These are phyloP conservation scores for Toxotes jaculatrix DNA, from an alignment of 2,113 vertebrate genomes.

Conservation along the genomic window DNA sequence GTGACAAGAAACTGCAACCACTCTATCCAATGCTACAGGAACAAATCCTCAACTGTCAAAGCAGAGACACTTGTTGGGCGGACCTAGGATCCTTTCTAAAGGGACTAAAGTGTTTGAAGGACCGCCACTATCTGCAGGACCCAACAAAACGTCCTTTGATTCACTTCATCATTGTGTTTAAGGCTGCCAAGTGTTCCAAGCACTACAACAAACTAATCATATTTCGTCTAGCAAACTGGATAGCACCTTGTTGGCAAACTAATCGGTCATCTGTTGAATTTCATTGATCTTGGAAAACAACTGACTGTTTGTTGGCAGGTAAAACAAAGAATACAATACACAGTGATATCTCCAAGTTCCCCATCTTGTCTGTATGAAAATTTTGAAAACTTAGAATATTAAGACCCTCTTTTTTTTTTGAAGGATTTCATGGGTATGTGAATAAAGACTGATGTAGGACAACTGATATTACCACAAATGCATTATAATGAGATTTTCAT, in stretches of 20 bases:
- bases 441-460: not conserved
- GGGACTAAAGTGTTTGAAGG: conserved; percentile 4
- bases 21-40: not conserved
- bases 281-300: conserved; percentile 53
- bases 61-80: not conserved
- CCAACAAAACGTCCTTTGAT: conserved; percentile 11
- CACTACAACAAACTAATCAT: conserved; percentile 46
- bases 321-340: not conserved
- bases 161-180: conserved; percentile 38
- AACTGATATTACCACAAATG: not conserved
- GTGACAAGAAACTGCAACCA: not conserved
- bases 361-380: conserved; percentile 4
- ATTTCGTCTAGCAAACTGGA: conserved; percentile 44
- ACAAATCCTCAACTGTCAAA: not conserved
- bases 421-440: conserved; percentile 2
- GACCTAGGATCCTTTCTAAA: not conserved
- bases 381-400: not conserved
- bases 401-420: not conserved
- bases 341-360: conserved; percentile 21
- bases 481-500: not conserved
- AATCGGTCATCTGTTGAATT: conserved; percentile 50
- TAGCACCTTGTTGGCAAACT: conserved; percentile 54
- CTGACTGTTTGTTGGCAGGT: conserved; percentile 53
- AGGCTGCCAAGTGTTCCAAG: conserved; percentile 46
- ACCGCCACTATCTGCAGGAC: too few relatives aligned